phyloP scores from a whole-genome alignment of 2,797 vertebrate genomes.

The Neostethus bicornis region DNA sequence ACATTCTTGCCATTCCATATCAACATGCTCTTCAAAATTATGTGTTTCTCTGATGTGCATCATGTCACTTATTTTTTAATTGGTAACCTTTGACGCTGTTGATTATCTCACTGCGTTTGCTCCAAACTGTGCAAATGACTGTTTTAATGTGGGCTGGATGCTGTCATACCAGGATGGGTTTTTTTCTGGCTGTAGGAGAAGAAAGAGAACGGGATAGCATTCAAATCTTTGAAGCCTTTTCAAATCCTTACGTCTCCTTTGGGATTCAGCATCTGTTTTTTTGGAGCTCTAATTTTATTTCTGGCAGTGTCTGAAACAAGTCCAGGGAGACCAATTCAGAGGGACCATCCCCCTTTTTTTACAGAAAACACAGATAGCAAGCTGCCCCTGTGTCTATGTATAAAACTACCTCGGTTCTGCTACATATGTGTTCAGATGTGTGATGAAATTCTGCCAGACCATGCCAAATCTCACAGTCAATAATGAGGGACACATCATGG shows the following conservation, averaged over 20 bases:
- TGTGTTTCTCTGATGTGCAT: slow-evolving; percentile 15
- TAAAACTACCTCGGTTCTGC: slow-evolving; percentile 37
- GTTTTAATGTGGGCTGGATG: slow-evolving; percentile 51
- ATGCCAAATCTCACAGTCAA: slow-evolving; percentile 70
- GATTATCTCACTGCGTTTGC: slow-evolving; percentile 30
- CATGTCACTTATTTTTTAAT: slow-evolving; percentile 50
- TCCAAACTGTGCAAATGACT: slow-evolving; percentile 22
- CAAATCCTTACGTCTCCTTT: slow-evolving; percentile 46
- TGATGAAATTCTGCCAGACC: slow-evolving; percentile 55
- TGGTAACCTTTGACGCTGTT: slow-evolving; percentile 49
- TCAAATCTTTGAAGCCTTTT: slow-evolving; percentile 51
- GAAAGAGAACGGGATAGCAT: slow-evolving; percentile 8
- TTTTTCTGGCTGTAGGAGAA: slow-evolving; percentile 26
- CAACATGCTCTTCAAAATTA: slow-evolving; percentile 45
- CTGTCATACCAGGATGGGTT: slow-evolving; percentile 32
- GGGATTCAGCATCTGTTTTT: slow-evolving; percentile 52
- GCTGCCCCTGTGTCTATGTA: slow-evolving; percentile 16
- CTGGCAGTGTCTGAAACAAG: slow-evolving; percentile 46
- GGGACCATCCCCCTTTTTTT: slow-evolving; percentile 14
- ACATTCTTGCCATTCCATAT: slow-evolving; percentile 53
- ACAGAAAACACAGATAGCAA: slow-evolving; percentile 20
- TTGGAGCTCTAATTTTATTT: slow-evolving; percentile 56
- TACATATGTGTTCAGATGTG: slow-evolving; percentile 33
- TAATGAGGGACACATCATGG: slow-evolving; percentile 56
- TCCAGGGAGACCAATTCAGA: slow-evolving; percentile 30